Conservation (phyloP, 2,888 invertebrate species). For the Zelleria hepariella region DNA sequence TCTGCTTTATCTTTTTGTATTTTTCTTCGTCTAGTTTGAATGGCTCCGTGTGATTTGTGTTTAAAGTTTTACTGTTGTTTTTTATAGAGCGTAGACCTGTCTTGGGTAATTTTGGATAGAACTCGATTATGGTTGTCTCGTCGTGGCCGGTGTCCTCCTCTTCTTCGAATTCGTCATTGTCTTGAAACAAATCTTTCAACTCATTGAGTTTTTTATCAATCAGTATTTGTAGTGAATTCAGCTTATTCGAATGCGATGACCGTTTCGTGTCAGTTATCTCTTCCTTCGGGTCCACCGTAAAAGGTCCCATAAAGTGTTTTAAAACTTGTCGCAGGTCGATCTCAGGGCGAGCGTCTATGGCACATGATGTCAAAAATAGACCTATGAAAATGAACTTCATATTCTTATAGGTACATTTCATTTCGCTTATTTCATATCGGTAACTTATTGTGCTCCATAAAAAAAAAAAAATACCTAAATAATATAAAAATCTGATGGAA, state of each 20-base stretch:
- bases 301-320: background rate
- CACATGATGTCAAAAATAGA: background rate
- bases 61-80: constrained; percentile 3
- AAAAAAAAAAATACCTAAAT: background rate
- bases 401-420: background rate
- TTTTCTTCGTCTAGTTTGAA: constrained; percentile 25
- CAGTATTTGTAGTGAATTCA: background rate
- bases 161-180: constrained; percentile 18
- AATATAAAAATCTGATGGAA: background rate
- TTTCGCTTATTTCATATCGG: background rate
- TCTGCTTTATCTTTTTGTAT: constrained; percentile 34
- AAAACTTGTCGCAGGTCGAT: background rate
- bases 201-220: constrained; percentile 29
- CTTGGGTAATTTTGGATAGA: constrained; percentile 18
- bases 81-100: background rate
- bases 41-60: constrained; percentile 10
- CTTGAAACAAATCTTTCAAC: constrained; percentile 32
- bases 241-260: background rate
- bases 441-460: background rate
- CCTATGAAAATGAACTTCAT: background rate
- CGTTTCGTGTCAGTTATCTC: background rate
- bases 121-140: constrained; percentile 43
- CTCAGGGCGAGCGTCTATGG: background rate
- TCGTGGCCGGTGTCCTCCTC: constrained; percentile 22
- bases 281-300: background rate